Base-by-base conservation (phyloP, 2,113 vertebrate species). In the Mandrillus leucophaeus region DNA sequence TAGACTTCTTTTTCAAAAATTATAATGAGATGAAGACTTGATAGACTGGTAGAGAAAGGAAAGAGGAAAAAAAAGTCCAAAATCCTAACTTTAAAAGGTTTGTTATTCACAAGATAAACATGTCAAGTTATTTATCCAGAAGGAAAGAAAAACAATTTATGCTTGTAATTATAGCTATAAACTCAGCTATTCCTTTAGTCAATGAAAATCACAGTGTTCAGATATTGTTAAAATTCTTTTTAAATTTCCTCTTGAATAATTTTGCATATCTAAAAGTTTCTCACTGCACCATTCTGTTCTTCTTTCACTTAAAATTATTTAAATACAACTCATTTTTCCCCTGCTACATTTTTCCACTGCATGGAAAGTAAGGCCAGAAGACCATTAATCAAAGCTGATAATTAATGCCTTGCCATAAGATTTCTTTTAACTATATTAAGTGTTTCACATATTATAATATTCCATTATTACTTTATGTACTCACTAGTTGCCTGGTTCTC, bases 141-240 rank as follows among this genome's bases (percentile, higher is more conserved):
- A 23, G 2, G 38, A 8, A 80, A 85, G 45, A 88, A 83, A 95
- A 88, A 50, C 40, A 75, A 35, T 75, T 95, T 9, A 88, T 20
- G 68, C 83, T 95, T 95, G 4, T 45, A 93, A n/a, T 68, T 95
- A 81, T 66, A 95, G 30, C 32, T 88, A 64, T 90, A 40, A 48
- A 83, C 55, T 90, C 81, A 95, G 70, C 52, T 93, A 95, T 90
- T 97, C 76, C 84, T 52, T 75, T 55, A 84, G 12, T 61, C 45
- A 97, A 95, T 93, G 50, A 95, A 30, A 91, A 85, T 35, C n/a
- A 61, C 96, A 25, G 14, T 5, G 91, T 68, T 90, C 88, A 40
- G 6, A 25, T 88, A 70, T 92, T 97, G 95, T 64, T 38, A 91
- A 92, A 66, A 79, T 35, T n/a, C 82, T 88, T 95, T 91, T 90